Conservation (phyloP, 2,888 invertebrate species). For the Serrognathus titanus region DNA sequence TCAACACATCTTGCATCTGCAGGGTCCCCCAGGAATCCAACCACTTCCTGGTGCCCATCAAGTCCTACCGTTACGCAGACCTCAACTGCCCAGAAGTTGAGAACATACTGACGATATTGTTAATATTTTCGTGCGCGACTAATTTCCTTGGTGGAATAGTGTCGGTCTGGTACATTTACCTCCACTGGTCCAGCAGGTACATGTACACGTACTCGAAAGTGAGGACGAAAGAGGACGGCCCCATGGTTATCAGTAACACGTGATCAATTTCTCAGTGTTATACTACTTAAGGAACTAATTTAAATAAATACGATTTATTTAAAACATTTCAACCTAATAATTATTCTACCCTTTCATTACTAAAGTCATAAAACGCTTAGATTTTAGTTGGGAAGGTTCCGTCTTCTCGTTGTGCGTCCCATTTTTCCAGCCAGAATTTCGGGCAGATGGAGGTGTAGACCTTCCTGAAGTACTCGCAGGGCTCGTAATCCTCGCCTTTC, state of each 20-base stretch:
- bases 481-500: constrained; percentile 81
- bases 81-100: constrained; percentile 49
- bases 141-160: constrained; percentile 45
- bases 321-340: no score
- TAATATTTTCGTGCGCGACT: constrained; percentile 44
- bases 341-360: constrained; percentile 13
- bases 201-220: constrained; percentile 44
- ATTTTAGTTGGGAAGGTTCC: constrained; percentile 78
- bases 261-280: background rate
- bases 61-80: constrained; percentile 47
- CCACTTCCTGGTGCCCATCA: constrained; percentile 20
- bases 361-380: constrained; percentile 43
- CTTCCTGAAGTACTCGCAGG: constrained; percentile 88
- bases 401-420: constrained; percentile 76
- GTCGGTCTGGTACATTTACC: constrained; percentile 47
- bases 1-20: constrained; percentile 48
- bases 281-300: no score
- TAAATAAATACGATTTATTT: no score
- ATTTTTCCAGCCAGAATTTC: constrained; percentile 81
- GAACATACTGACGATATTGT: constrained; percentile 43
- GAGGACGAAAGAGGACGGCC: constrained; percentile 36
- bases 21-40: constrained; percentile 26
- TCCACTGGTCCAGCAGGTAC: constrained; percentile 49
- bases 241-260: constrained; percentile 27
- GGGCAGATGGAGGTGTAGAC: constrained; percentile 82